These are phyloP conservation scores for Anadara kagoshimensis DNA, from an alignment of 1,140 invertebrate genomes.

Conservation along the genomic window DNA sequence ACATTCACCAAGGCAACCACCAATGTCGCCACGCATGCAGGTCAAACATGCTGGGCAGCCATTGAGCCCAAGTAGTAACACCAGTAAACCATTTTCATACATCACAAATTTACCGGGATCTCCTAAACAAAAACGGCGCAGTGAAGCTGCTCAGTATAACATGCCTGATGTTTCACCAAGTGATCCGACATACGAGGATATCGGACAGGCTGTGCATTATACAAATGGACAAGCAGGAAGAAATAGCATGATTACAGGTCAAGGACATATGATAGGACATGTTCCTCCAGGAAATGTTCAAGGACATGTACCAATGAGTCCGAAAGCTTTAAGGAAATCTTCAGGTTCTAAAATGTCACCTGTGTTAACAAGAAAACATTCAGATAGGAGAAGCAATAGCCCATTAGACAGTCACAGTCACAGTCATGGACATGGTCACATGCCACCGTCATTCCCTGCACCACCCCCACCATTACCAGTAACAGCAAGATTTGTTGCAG, in stretches of 20 bases:
- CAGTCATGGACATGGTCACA: neutral
- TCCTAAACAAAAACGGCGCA: neutral
- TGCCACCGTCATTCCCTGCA: conserved; percentile 38
- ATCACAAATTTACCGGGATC: conserved; percentile 8
- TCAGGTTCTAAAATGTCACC: neutral
- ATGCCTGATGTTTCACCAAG: conserved; percentile 18
- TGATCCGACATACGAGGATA: conserved; percentile 32
- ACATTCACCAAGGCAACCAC: conserved; percentile 12
- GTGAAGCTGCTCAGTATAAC: conserved; percentile 7
- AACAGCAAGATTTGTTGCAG: conserved; percentile 24
- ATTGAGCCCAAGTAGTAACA: conserved; percentile 14
- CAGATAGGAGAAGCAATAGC: too few relatives aligned
- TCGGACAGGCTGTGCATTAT: conserved; percentile 8
- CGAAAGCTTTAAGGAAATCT: neutral
- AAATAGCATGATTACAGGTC: neutral
- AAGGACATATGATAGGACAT: conserved; percentile 1
- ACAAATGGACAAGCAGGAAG: conserved; percentile 14
- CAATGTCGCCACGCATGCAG: conserved; percentile 7
- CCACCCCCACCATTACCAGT: conserved; percentile 26
- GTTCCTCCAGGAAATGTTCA: neutral
- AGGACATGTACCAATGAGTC: neutral
- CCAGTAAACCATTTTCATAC: conserved; percentile 34
- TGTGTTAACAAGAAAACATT: neutral
- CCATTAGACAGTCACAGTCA: neutral
- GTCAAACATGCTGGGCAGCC: conserved; percentile 6